These are phyloP conservation scores for Rotaria magnacalcarata DNA, from an alignment of 2,888 invertebrate genomes.

Conservation along the genomic window DNA sequence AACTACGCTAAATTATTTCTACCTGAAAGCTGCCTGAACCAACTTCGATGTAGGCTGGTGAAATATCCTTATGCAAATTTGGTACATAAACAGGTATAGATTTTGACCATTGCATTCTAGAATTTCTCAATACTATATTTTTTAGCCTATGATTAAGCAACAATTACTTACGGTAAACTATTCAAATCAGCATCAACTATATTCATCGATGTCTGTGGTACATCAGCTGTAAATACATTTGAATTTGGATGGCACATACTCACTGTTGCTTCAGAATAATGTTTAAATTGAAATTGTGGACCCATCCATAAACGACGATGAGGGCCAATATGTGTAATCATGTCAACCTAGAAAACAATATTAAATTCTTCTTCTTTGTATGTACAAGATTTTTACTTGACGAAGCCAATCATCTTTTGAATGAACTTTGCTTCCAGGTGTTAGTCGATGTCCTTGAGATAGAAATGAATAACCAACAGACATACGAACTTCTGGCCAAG, in stretches of 20 bases:
- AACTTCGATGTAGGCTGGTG: conserved; percentile 39
- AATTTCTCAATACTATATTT: too few relatives aligned
- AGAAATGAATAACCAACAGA: neutral
- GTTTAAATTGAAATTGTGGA: conserved; percentile 44
- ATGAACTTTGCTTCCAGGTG: neutral
- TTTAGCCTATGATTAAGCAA: too few relatives aligned
- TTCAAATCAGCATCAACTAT: neutral
- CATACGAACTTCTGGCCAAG: conserved; percentile 33
- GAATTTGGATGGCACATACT: conserved; percentile 31
- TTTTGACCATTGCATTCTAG: neutral
- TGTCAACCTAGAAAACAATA: conserved; percentile 13
- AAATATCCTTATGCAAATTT: conserved; percentile 26
- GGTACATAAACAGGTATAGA: conserved; percentile 5
- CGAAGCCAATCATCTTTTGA: conserved; percentile 33
- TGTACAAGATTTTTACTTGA: neutral
- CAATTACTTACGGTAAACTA: neutral
- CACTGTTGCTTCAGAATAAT: conserved; percentile 33
- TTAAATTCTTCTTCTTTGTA: neutral
- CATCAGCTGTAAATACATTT: conserved; percentile 27
- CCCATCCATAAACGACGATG: conserved; percentile 46
- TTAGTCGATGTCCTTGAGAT: conserved; percentile 6
- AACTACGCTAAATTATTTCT: neutral
- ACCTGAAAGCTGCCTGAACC: conserved; percentile 44
- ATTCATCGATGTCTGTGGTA: conserved; percentile 10
- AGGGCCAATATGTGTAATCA: conserved; percentile 41